Evolutionary conservation across 2,888 invertebrate species (phyloP), one percentile per base, ranked within the genome.

Genomic region (Drosophila colorata): DNA sequence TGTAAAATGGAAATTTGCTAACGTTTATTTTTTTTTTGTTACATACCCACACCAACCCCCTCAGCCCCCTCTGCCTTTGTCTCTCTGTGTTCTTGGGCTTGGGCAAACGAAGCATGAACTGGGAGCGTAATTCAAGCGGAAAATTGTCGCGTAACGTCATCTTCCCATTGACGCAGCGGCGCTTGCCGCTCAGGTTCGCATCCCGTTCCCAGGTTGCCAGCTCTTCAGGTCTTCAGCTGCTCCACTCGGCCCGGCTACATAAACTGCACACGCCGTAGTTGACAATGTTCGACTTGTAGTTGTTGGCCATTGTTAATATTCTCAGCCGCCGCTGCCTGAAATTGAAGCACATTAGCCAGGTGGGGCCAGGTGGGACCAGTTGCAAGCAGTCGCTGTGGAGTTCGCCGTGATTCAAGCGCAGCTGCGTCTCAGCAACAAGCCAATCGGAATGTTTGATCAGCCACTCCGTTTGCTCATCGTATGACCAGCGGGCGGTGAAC

Each of bases 91-190:
- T 67, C 72, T 68, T 73, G 61, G 78, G 76, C 78, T 13, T 86
- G 81, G 80, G 76, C 78, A 87, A 89, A 78, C 89, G 89, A 90
- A 90, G 90, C 89, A 88, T 89, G 90, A 89, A 90, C 90, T 76
- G 76, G 87, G 82, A 78, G 77, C 77, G 88, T 90, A 90, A 89
- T 89, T 89, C 89, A 90, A 86, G 90, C 90, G 80, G 88, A 90
- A 90, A 89, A 89, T 89, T 90, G 90, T 79, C 84, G 86, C 88
- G 88, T 86, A 85, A 84, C 79, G 87, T 81, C 86, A 79, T 79
- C 86, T 76, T 87, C 68, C 78, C 77, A 74, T 78, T 78, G 77
- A 78, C 78, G 64, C 77, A 78, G 47, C 53, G 59, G 60, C 59
- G 69, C 77, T 74, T 69, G 74, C 55, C 78, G 74, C 60, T 74